Evolutionary conservation across 2,797 vertebrate genomes (phyloP).

Genomic region (Natrix natrix): DNA sequence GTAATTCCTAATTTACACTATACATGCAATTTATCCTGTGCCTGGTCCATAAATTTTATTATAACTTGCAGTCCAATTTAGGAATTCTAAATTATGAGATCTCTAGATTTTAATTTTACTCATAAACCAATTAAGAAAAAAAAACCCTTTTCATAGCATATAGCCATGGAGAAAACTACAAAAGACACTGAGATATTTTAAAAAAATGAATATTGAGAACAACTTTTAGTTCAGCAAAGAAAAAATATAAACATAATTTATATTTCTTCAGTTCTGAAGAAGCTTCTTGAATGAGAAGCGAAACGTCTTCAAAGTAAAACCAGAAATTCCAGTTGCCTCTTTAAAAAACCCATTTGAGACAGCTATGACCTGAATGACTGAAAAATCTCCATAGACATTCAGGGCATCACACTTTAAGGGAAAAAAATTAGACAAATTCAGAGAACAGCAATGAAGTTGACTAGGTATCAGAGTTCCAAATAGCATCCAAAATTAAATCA

Average conservation of each 20-base stretch:
- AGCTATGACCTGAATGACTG: too few relatives aligned
- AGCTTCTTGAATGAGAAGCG: too few relatives aligned
- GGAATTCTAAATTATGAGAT: neutral
- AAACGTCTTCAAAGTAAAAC: too few relatives aligned
- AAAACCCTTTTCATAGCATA: neutral
- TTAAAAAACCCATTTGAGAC: too few relatives aligned
- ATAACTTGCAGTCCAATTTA: neutral
- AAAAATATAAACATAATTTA: neutral
- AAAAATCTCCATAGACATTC: neutral
- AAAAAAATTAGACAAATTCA: neutral
- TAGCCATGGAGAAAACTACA: neutral
- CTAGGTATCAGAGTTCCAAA: too few relatives aligned
- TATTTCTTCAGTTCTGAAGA: too few relatives aligned
- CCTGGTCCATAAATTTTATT: neutral
- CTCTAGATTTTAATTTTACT: neutral
- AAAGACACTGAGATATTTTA: neutral
- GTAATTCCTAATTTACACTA: conserved; percentile 3
- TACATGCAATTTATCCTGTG: neutral
- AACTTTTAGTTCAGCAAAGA: neutral
- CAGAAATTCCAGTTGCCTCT: too few relatives aligned
- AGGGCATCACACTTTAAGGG: neutral
- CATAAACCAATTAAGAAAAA: neutral
- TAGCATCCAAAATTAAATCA: too few relatives aligned
- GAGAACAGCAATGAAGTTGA: neutral
- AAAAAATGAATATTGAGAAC: neutral